Base-by-base conservation (phyloP, 2,113 vertebrate genomes). In the Myiozetetes cayanensis region DNA sequence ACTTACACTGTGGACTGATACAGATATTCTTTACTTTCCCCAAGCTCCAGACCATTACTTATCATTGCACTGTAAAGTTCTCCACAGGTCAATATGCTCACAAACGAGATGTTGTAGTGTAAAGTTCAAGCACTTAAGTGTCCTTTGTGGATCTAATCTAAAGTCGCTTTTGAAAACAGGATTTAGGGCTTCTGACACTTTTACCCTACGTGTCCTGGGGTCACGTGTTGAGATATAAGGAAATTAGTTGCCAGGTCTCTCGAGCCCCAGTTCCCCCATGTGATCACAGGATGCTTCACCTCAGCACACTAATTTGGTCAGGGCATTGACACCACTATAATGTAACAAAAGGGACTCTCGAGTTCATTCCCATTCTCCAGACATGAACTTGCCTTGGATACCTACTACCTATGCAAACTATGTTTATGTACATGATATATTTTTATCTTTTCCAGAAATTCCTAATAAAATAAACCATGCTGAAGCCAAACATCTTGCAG, bases 401-500 rank as follows among this genome's bases (percentile, higher is more conserved):
- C 4, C 33, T 53, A 28, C 37, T 68, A 8, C 15, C 22, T 39
- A 33, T 11, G 11, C 5, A 30, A 68, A 20, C 2, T 18, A 24
- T 35, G 8, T 35, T 96, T 66, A 87, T 35, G 20, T 43, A 46
- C 8, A 12, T 58, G 6, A 21, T 63, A 44, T 74, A 33, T 63
- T 76, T 83, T 96, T 65, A 4, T 89, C 59, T 97, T 77, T 96
- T 97, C 93, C 98, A 98, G 96, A 97, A 92, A 76, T 65, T 41
- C 95, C 87, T 77, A 80, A 76, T 87, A 96, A 96, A 93, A 90
- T 91, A 81, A 85, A 96, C 9, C 95, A 89, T 79, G 96, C 97
- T 89, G 98, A 98, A 96, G 98, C 73, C 79, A 97, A 98, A 95
- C 96, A 96, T 15, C 82, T 94, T 94, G 77, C 93, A 85, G 97